Conservation (phyloP, 2,797 vertebrate species). For the Hydrocynus forskahlii region DNA sequence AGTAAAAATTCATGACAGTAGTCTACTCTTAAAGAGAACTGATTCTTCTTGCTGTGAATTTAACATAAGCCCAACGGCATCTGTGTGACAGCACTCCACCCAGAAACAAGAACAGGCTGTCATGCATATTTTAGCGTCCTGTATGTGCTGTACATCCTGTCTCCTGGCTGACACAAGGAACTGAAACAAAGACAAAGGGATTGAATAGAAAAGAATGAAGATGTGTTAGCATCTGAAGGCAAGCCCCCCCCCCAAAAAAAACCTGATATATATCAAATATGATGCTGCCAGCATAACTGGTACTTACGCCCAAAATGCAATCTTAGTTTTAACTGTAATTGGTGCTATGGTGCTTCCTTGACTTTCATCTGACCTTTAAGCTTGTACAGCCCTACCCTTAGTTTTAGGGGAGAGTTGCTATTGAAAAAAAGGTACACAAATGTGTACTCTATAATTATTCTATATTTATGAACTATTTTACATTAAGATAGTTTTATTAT, state of each 20-base stretch:
- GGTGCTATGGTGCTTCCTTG: not conserved
- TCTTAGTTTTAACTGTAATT: not conserved
- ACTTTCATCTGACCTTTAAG: not conserved
- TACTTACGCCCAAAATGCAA: not conserved
- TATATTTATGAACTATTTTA: too few species aligned
- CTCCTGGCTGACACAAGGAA: slow-evolving; percentile 1
- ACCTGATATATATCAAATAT: slow-evolving; percentile 5
- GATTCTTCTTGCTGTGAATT: slow-evolving; percentile 11
- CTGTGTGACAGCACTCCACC: slow-evolving; percentile 3
- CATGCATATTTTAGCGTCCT: slow-evolving; percentile 25
- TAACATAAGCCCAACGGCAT: slow-evolving; percentile 11
- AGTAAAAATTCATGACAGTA: slow-evolving; percentile 9
- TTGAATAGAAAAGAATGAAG: not conserved
- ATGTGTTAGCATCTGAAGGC: not conserved
- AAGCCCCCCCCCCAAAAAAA: too few species aligned
- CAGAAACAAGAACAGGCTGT: slow-evolving; percentile 13
- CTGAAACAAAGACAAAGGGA: slow-evolving; percentile 4
- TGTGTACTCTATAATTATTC: too few species aligned
- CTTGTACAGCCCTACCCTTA: too few species aligned
- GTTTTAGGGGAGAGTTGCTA: too few species aligned
- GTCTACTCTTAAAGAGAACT: slow-evolving; percentile 6
- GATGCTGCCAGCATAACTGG: not conserved
- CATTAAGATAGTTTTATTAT: too few species aligned
- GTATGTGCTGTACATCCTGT: slow-evolving; percentile 26
- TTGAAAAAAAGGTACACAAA: too few species aligned